Conservation (phyloP, 2,797 vertebrate genomes). For the Dryobates pubescens region DNA sequence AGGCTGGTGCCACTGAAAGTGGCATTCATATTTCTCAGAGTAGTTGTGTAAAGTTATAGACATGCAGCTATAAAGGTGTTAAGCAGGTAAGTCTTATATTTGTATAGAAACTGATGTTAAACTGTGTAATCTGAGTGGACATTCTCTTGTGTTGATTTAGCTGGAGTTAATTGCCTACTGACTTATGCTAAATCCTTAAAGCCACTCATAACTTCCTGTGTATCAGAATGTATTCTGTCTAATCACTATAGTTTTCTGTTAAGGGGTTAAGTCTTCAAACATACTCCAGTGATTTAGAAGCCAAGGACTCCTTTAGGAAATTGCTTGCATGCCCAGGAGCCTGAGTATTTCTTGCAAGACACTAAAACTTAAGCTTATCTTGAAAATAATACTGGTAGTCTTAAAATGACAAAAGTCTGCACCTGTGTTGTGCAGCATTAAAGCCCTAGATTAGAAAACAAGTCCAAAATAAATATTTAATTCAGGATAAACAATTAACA, state of each 20-base stretch:
- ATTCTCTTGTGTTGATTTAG: slow-evolving; percentile 10
- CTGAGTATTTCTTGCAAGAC: neutral
- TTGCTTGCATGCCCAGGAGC: neutral
- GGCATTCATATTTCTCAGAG: neutral
- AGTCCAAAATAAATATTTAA: slow-evolving; percentile 58
- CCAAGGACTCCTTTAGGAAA: neutral
- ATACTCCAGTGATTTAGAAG: neutral
- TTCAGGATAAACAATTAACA: slow-evolving; percentile 35
- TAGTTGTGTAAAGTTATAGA: neutral
- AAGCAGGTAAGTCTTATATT: neutral
- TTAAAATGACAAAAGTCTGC: slow-evolving; percentile 7
- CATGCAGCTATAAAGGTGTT: neutral
- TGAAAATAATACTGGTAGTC: neutral
- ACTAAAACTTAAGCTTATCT: neutral
- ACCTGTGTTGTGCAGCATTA: neutral
- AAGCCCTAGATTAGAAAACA: slow-evolving; percentile 38
- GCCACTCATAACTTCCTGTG: neutral
- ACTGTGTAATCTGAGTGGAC: neutral
- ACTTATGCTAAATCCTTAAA: slow-evolving; percentile 40
- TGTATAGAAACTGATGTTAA: neutral
- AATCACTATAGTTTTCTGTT: neutral
- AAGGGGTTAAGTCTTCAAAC: neutral
- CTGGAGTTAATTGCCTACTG: neutral
- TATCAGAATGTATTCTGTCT: neutral
- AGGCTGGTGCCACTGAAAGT: neutral